Conservation (phyloP, 2,888 invertebrate genomes). For the Apamea sordens region DNA sequence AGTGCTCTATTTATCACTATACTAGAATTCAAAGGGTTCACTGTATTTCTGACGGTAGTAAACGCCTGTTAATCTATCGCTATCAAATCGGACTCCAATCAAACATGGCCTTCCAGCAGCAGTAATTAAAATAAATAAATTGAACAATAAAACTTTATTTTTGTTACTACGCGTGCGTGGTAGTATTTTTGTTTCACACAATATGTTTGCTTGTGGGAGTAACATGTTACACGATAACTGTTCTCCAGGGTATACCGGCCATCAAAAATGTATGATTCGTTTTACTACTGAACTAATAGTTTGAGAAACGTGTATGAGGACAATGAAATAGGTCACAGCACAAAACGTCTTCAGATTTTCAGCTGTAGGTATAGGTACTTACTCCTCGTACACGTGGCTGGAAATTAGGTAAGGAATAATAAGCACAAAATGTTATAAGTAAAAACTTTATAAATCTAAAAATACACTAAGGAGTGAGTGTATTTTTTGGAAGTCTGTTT, state of each 20-base stretch:
- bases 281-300: neutral
- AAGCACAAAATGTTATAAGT: neutral
- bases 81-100: conserved; percentile 33
- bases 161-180: conserved; percentile 4
- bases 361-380: no score
- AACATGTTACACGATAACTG: neutral
- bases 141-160: conserved; percentile 36
- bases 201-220: neutral
- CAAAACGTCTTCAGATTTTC: neutral
- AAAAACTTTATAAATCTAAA: neutral
- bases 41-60: neutral
- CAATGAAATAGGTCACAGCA: neutral
- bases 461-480: neutral
- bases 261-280: conserved; percentile 16
- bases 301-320: neutral
- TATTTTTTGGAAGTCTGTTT: no score
- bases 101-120: conserved; percentile 9
- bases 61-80: neutral
- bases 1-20: no score
- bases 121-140: conserved; percentile 47
- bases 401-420: neutral
- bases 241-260: neutral
- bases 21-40: neutral
- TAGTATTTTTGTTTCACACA: neutral
- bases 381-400: no score